Percentiles rank a stretch among this genome's conserved stretches.
Evolutionary conservation across 1,140 invertebrate species (phyloP).

Genomic region (Octopus sinensis): DNA sequence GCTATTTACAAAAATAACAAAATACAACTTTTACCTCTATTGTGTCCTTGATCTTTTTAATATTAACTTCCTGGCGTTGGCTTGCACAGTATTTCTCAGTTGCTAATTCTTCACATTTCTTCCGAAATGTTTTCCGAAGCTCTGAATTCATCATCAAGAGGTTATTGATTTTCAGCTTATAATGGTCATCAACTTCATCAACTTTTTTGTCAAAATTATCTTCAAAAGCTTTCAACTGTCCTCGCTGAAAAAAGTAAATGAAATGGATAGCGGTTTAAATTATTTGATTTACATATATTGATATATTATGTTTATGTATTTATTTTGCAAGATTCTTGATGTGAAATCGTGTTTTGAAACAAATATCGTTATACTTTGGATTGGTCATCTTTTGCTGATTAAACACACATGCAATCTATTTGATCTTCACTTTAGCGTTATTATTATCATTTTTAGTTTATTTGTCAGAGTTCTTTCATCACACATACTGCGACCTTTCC

Average conservation of each 20-base stretch:
- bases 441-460: no score
- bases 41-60: background rate
- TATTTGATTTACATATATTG: no score
- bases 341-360: no score
- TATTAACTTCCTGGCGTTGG: background rate
- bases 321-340: no score
- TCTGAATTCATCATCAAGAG: conserved; percentile 52
- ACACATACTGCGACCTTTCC: no score
- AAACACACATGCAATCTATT: no score
- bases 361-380: no score
- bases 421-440: no score
- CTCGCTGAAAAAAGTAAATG: conserved; percentile 40
- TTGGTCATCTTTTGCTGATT: no score
- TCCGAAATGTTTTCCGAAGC: conserved; percentile 35
- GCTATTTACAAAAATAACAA: no score
- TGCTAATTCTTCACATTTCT: conserved; percentile 5
- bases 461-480: no score
- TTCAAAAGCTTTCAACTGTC: conserved; percentile 47
- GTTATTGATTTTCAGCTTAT: conserved; percentile 45
- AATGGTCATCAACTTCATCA: conserved; percentile 49
- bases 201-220: conserved; percentile 52
- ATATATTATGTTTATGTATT: no score
- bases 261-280: background rate
- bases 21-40: background rate
- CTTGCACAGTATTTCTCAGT: background rate